Percentiles rank a stretch among this genome's conserved stretches.
These are phyloP conservation scores for Trimorus sp. DNA, from an alignment of 2,888 invertebrate genomes.

Conservation along the genomic window DNA sequence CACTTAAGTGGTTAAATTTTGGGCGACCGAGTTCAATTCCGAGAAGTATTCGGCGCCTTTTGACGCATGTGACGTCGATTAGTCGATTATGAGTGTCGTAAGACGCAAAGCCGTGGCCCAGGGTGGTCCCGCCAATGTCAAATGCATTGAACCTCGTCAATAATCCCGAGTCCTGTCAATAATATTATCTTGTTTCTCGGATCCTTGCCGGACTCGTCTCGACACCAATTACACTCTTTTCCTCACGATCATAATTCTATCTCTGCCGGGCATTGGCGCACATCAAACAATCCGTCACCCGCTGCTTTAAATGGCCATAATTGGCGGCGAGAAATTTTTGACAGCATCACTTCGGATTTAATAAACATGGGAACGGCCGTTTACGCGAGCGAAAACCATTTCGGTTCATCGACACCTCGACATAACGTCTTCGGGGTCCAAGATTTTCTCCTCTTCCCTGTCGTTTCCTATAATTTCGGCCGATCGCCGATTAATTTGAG, in stretches of 20 bases:
- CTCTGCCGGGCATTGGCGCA: slow-evolving; percentile 49
- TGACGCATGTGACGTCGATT: slow-evolving; percentile 60
- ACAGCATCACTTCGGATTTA: slow-evolving; percentile 53
- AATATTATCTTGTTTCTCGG: slow-evolving; percentile 72
- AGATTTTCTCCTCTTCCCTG: neutral
- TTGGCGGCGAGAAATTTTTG: slow-evolving; percentile 45
- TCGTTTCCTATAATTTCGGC: too few species aligned
- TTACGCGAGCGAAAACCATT: slow-evolving; percentile 27
- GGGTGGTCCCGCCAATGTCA: slow-evolving; percentile 75
- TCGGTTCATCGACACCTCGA: slow-evolving; percentile 40
- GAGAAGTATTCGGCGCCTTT: slow-evolving; percentile 64
- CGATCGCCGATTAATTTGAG: too few species aligned
- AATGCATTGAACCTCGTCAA: slow-evolving; percentile 70
- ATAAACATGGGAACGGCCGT: slow-evolving; percentile 56
- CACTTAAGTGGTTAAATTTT: slow-evolving; percentile 47
- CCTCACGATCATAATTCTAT: slow-evolving; percentile 60
- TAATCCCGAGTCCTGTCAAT: slow-evolving; percentile 69
- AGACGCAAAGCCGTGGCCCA: slow-evolving; percentile 58
- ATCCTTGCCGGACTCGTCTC: slow-evolving; percentile 52
- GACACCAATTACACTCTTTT: slow-evolving; percentile 59
- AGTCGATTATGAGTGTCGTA: slow-evolving; percentile 53
- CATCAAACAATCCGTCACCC: slow-evolving; percentile 57
- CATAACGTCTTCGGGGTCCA: too few species aligned
- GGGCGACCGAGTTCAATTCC: slow-evolving; percentile 46
- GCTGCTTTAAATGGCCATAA: slow-evolving; percentile 50